phyloP scores from a whole-genome alignment of 2,888 invertebrate species.

The Proisotoma minuta region DNA sequence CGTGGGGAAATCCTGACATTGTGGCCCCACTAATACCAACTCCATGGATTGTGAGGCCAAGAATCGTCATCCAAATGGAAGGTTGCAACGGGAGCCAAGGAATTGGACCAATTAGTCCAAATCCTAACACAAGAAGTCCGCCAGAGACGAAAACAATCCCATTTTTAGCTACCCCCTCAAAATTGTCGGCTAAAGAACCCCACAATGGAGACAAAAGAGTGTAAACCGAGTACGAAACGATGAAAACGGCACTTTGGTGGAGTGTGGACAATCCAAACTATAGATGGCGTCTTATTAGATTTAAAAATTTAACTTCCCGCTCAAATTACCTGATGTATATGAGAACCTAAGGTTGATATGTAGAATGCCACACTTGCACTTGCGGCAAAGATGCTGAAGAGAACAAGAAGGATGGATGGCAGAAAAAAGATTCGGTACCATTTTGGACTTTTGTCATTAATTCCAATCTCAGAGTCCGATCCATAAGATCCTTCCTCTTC shows the following conservation, averaged over 20 bases:
- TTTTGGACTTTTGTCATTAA: too few relatives aligned
- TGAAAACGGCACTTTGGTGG: slow-evolving; percentile 27
- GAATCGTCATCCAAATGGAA: slow-evolving; percentile 31
- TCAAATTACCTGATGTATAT: too few relatives aligned
- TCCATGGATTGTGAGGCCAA: slow-evolving; percentile 31
- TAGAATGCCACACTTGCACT: slow-evolving; percentile 38
- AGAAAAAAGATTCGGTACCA: slow-evolving; percentile 17
- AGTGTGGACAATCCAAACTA: slow-evolving; percentile 26
- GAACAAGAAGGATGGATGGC: slow-evolving; percentile 17
- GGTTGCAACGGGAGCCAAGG: slow-evolving; percentile 28
- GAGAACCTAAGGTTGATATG: too few relatives aligned
- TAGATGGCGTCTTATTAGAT: too few relatives aligned
- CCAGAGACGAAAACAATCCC: slow-evolving; percentile 22
- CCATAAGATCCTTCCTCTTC: too few relatives aligned
- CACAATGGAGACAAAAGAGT: slow-evolving; percentile 30
- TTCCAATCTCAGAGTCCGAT: too few relatives aligned
- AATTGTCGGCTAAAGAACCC: slow-evolving; percentile 33
- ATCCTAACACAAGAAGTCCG: slow-evolving; percentile 23
- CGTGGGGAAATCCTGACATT: slow-evolving; percentile 30
- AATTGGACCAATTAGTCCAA: slow-evolving; percentile 28
- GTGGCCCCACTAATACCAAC: slow-evolving; percentile 36
- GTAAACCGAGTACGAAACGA: slow-evolving; percentile 30
- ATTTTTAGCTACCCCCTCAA: slow-evolving; percentile 11
- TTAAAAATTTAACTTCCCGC: too few relatives aligned
- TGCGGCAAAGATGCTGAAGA: slow-evolving; percentile 29